A percentile compares a stretch with the other conserved stretches of the same genome.
Evolutionary conservation across 2,797 vertebrate species (phyloP).

Genomic region (Pseudopleuronectes americanus): DNA sequence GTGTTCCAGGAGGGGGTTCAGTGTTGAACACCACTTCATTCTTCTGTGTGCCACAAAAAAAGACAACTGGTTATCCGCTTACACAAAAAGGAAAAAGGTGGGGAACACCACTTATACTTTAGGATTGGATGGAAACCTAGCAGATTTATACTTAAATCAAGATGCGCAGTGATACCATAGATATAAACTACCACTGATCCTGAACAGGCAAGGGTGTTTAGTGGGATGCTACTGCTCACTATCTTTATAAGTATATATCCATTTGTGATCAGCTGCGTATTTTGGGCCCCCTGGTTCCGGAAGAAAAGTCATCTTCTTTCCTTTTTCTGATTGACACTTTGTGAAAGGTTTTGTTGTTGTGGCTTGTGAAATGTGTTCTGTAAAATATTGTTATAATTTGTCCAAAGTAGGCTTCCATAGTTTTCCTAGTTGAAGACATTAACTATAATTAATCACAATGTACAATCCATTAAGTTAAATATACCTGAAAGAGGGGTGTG

Average conservation of each 20-base stretch:
- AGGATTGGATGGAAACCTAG: background rate
- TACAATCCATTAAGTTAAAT: background rate
- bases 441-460: no score
- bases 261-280: no score
- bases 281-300: no score
- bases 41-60: conserved; percentile 51
- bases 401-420: no score
- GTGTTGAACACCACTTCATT: conserved; percentile 73
- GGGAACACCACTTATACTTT: background rate
- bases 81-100: background rate
- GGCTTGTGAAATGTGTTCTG: background rate
- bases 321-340: no score
- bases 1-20: conserved; percentile 71
- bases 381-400: background rate
- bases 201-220: background rate
- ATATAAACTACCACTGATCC: background rate
- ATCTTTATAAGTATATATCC: no score
- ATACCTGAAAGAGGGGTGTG: no score
- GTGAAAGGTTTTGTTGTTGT: no score
- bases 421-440: no score
- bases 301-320: no score
- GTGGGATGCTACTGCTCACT: background rate
- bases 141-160: background rate
- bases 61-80: background rate
- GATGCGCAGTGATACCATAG: background rate